Conservation (phyloP, 2,888 invertebrate species). For the Pinctada fucata region DNA sequence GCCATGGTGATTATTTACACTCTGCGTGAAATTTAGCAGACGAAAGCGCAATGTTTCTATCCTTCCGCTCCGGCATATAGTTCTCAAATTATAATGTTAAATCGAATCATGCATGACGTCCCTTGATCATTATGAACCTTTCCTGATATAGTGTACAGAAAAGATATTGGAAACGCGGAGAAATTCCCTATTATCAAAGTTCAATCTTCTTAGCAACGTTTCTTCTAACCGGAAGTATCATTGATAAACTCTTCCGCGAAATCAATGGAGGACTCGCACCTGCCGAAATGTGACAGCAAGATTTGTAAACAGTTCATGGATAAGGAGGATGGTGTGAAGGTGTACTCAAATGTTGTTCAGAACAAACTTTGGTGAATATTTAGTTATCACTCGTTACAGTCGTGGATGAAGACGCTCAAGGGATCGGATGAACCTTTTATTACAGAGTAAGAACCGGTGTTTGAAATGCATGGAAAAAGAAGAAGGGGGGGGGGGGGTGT, state of each 20-base stretch:
- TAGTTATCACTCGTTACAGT: constrained; percentile 24
- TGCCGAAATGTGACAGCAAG: neutral
- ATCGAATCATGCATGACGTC: too few relatives aligned
- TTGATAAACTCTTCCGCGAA: too few relatives aligned
- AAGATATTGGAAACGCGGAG: too few relatives aligned
- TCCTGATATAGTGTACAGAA: too few relatives aligned
- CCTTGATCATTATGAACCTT: too few relatives aligned
- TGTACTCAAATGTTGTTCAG: constrained; percentile 26
- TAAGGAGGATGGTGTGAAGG: constrained; percentile 15
- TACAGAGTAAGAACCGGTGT: constrained; percentile 68
- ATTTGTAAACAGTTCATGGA: neutral
- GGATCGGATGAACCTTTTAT: constrained; percentile 71
- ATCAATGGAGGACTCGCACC: neutral
- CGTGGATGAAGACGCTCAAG: constrained; percentile 38
- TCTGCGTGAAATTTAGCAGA: constrained; percentile 11
- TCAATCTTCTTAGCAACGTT: too few relatives aligned
- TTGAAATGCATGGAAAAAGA: neutral
- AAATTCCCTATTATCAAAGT: too few relatives aligned
- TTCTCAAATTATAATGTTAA: too few relatives aligned
- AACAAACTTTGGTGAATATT: constrained; percentile 24
- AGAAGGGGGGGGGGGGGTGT: constrained; percentile 1
- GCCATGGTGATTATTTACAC: constrained; percentile 26
- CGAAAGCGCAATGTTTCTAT: constrained; percentile 4
- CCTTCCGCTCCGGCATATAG: too few relatives aligned
- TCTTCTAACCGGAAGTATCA: too few relatives aligned